phyloP scores from a whole-genome alignment of 2,113 vertebrate genomes.

The Astur gentilis region DNA sequence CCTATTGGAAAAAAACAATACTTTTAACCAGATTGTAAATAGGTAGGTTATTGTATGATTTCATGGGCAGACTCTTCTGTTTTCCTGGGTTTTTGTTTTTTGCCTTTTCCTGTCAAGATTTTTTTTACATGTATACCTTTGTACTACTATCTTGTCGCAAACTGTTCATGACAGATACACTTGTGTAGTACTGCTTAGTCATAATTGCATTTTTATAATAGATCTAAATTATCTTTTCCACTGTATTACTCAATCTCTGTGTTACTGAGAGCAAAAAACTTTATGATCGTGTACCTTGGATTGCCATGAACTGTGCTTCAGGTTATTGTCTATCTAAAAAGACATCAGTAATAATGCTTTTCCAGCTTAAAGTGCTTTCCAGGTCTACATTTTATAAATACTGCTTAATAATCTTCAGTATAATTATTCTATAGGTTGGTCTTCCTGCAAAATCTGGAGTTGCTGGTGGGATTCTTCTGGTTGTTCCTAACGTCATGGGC shows the following conservation, averaged over 20 bases:
- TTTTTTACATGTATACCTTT: background rate
- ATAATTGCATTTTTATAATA: background rate
- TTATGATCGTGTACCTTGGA: background rate
- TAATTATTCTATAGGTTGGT: slow-evolving; percentile 82
- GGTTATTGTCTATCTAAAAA: background rate
- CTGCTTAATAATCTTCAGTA: background rate
- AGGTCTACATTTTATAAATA: background rate
- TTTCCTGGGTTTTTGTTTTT: background rate
- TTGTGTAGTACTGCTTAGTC: background rate
- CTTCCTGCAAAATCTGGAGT: slow-evolving; percentile 97
- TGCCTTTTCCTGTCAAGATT: background rate
- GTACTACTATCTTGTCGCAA: background rate
- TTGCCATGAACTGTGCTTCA: background rate
- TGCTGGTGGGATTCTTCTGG: slow-evolving; percentile 93
- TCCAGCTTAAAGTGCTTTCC: background rate
- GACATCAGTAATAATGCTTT: background rate
- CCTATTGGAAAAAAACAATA: background rate
- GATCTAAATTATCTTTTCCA: background rate
- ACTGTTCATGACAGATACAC: background rate
- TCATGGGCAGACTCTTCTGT: background rate
- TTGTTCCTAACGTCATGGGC: slow-evolving; percentile 98
- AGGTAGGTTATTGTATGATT: background rate
- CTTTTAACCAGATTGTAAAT: background rate
- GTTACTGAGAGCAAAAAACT: background rate
- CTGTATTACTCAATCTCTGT: background rate